Evolutionary conservation across 1,140 invertebrate species (phyloP).

Genomic region (Cotesia vestalis): DNA sequence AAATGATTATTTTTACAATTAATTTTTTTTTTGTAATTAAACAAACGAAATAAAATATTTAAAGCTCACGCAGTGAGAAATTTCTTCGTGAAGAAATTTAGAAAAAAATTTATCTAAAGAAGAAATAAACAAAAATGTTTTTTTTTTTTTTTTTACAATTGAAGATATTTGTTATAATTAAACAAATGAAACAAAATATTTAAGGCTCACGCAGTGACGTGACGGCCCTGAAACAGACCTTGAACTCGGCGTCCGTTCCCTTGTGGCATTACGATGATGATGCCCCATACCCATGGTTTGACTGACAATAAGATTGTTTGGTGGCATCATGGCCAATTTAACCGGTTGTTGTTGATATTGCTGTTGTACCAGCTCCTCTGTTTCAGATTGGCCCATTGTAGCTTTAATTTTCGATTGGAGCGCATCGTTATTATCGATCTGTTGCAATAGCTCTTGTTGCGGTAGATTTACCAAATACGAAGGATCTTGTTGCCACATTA

Average conservation of each 20-base stretch:
- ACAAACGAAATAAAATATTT: no score
- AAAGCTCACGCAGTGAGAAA: no score
- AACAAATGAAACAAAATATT: not conserved
- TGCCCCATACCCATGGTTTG: conserved; percentile 17
- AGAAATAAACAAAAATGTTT: no score
- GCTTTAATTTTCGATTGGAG: conserved; percentile 3
- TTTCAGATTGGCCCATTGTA: conserved; percentile 1
- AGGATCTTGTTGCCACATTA: no score
- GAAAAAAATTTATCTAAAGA: no score
- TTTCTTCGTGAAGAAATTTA: no score
- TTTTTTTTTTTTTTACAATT: no score
- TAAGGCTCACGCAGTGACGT: not conserved
- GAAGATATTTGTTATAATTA: not conserved
- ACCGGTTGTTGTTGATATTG: conserved; percentile 2
- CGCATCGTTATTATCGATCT: conserved; percentile 31
- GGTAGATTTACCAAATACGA: no score
- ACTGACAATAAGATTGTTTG: conserved; percentile 14
- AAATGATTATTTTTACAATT: no score
- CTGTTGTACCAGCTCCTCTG: not conserved
- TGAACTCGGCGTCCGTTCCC: conserved; percentile 14
- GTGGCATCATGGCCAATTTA: conserved; percentile 12
- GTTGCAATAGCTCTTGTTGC: conserved; percentile 5
- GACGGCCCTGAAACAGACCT: conserved; percentile 14
- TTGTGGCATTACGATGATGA: conserved; percentile 14
- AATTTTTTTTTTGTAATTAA: no score